Conservation (phyloP, 2,888 invertebrate genomes). For the Prosopocoilus inquinatus region DNA sequence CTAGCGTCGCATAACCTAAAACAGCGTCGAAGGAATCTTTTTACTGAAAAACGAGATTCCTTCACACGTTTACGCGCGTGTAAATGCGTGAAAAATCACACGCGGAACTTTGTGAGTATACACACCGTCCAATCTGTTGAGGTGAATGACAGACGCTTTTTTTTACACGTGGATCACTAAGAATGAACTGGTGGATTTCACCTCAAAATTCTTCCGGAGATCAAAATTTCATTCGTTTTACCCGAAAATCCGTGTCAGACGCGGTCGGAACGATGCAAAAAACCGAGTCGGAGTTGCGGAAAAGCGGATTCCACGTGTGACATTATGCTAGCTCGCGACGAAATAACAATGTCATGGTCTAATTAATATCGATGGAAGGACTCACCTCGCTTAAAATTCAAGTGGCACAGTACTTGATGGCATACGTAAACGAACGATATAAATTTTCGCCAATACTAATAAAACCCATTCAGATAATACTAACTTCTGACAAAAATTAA, state of each 20-base stretch:
- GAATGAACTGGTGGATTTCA: neutral
- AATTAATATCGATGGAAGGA: conserved; percentile 21
- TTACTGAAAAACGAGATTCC: too few relatives aligned
- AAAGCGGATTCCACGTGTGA: conserved; percentile 26
- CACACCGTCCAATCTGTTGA: conserved; percentile 4
- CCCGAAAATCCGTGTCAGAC: neutral
- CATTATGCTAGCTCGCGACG: conserved; percentile 20
- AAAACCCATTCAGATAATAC: conserved; percentile 28
- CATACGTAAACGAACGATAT: conserved; percentile 24
- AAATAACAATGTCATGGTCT: conserved; percentile 21
- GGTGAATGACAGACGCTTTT: conserved; percentile 28
- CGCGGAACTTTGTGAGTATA: neutral
- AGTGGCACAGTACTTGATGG: conserved; percentile 30
- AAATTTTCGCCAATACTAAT: conserved; percentile 21
- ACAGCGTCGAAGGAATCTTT: too few relatives aligned
- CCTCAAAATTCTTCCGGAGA: neutral
- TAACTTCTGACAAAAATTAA: conserved; percentile 24
- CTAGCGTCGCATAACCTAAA: too few relatives aligned
- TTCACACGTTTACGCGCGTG: neutral
- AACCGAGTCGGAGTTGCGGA: neutral
- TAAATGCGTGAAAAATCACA: neutral
- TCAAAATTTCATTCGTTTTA: neutral
- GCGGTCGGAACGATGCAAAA: neutral
- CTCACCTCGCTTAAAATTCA: conserved; percentile 30
- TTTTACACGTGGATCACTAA: conserved; percentile 25